These are phyloP conservation scores for Paedocypris sp. DNA, from an alignment of 2,113 vertebrate genomes.

Conservation along the genomic window DNA sequence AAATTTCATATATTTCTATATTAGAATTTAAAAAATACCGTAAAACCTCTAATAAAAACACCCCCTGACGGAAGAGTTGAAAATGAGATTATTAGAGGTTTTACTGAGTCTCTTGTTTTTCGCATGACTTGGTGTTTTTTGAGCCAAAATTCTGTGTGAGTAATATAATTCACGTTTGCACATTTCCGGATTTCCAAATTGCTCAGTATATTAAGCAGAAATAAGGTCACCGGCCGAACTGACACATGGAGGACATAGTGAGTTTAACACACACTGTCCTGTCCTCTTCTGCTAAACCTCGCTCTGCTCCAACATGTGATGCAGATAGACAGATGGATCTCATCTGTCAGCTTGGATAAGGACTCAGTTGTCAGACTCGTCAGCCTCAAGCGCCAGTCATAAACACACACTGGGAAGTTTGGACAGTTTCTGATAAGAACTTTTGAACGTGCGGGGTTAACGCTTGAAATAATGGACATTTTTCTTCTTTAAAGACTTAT, in stretches of 20 bases:
- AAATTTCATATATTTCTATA: too few species aligned
- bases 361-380: neutral
- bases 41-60: too few species aligned
- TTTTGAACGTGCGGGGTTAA: neutral
- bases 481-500: too few species aligned
- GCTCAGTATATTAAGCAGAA: too few species aligned
- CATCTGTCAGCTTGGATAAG: conserved; percentile 2
- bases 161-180: too few species aligned
- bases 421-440: neutral
- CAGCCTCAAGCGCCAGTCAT: neutral
- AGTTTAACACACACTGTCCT: neutral
- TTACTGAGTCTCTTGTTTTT: too few species aligned
- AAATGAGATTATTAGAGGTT: too few species aligned
- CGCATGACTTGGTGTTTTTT: too few species aligned
- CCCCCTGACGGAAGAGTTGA: too few species aligned
- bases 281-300: neutral
- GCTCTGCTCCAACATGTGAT: neutral
- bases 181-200: too few species aligned
- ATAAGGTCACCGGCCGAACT: conserved; percentile 1
- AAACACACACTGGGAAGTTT: neutral
- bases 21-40: too few species aligned
- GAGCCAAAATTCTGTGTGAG: too few species aligned
- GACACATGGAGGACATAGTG: conserved; percentile 19
- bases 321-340: conserved; percentile 1
- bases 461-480: neutral